phyloP scores from a whole-genome alignment of 2,113 vertebrate genomes.

The Nannospalax galili region DNA sequence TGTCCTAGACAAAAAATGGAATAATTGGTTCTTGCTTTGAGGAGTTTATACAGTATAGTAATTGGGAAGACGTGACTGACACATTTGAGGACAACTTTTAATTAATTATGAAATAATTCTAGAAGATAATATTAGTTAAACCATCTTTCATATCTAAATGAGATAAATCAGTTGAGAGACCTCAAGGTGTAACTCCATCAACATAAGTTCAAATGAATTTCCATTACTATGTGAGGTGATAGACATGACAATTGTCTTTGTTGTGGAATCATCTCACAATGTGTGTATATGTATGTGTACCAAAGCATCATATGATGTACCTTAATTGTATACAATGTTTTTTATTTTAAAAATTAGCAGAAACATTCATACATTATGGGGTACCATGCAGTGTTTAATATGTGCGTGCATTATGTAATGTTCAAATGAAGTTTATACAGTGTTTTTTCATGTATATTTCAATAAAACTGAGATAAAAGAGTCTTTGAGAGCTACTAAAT shows the following conservation, averaged over 20 bases:
- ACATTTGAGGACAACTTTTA: not conserved
- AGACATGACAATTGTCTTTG: not conserved
- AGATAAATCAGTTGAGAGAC: not conserved
- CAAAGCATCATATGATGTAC: not conserved
- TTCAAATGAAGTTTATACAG: not conserved
- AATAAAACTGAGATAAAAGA: not conserved
- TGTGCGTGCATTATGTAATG: not conserved
- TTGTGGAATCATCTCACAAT: not conserved
- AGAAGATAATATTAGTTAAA: not conserved
- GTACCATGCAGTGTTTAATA: not conserved
- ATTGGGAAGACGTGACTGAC: not conserved
- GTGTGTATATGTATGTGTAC: not conserved
- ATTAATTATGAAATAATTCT: not conserved
- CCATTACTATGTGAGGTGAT: not conserved
- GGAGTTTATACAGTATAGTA: not conserved
- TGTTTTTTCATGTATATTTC: not conserved
- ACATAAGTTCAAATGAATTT: slow-evolving; percentile 40
- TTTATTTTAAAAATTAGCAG: not conserved
- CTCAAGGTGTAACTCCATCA: not conserved
- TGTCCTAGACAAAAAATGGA: not conserved
- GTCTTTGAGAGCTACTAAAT: not conserved
- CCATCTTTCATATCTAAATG: not conserved
- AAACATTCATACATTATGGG: not conserved
- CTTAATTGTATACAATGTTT: not conserved
- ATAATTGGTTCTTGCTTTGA: not conserved